phyloP scores from a whole-genome alignment of 2,113 vertebrate species.

The Pontoporia blainvillei region DNA sequence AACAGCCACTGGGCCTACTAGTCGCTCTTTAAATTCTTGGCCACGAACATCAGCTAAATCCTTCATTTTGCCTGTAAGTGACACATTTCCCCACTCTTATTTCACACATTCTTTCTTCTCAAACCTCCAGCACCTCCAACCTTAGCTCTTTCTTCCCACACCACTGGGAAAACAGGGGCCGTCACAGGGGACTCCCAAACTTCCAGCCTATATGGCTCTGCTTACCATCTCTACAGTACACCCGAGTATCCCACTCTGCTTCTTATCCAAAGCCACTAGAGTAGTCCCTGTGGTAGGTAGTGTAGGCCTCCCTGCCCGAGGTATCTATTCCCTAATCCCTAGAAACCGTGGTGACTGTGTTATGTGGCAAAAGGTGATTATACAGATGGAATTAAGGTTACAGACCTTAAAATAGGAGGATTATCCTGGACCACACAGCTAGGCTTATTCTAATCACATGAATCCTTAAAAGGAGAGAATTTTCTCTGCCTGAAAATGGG shows the following conservation, averaged over 20 bases:
- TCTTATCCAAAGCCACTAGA: background rate
- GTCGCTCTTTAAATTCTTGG: background rate
- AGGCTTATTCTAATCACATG: background rate
- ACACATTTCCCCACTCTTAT: background rate
- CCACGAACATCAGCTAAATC: background rate
- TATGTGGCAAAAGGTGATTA: background rate
- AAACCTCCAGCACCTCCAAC: background rate
- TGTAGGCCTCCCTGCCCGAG: background rate
- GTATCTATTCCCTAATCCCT: background rate
- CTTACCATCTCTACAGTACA: too few relatives aligned
- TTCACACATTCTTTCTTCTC: background rate
- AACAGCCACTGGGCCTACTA: background rate
- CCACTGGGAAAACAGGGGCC: background rate
- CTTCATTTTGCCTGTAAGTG: background rate
- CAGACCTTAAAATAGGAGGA: background rate
- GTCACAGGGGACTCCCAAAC: background rate
- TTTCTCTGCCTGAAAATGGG: background rate
- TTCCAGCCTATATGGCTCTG: accelerated
- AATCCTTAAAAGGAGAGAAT: background rate
- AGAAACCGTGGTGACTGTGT: background rate
- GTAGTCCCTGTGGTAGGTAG: background rate
- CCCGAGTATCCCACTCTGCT: background rate
- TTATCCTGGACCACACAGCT: background rate
- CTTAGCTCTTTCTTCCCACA: background rate
- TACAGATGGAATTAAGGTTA: background rate